These are phyloP conservation scores for Enteromius treurensis DNA, from an alignment of 2,797 vertebrate genomes.

Conservation along the genomic window DNA sequence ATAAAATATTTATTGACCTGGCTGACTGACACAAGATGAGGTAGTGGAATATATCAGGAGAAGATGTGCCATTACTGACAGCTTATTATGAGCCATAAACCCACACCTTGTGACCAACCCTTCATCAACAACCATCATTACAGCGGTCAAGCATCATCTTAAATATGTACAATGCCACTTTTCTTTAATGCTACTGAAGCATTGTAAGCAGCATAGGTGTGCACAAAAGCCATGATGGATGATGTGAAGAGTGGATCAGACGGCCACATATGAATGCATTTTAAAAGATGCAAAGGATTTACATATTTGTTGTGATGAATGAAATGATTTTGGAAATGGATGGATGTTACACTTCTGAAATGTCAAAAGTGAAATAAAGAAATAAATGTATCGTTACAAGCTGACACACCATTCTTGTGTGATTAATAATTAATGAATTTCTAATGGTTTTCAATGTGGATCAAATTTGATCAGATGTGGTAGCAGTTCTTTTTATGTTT, in stretches of 20 bases:
- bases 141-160: neutral
- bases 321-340: neutral
- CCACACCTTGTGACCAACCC: neutral
- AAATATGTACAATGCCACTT: neutral
- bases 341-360: neutral
- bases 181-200: neutral
- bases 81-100: constrained; percentile 13
- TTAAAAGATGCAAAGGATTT: constrained; percentile 14
- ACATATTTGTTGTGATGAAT: constrained; percentile 31
- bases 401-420: neutral
- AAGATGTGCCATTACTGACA: constrained; percentile 21
- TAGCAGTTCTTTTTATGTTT: neutral
- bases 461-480: neutral
- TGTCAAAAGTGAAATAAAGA: neutral
- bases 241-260: constrained; percentile 35
- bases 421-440: neutral
- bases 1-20: constrained; percentile 19
- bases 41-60: constrained; percentile 5
- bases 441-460: neutral
- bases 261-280: neutral
- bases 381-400: neutral
- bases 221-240: constrained; percentile 42
- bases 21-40: constrained; percentile 6
- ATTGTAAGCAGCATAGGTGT: neutral
- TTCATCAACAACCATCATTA: neutral